These are phyloP conservation scores for Pseudonaja textilis DNA, from an alignment of 2,113 vertebrate genomes.

Conservation along the genomic window DNA sequence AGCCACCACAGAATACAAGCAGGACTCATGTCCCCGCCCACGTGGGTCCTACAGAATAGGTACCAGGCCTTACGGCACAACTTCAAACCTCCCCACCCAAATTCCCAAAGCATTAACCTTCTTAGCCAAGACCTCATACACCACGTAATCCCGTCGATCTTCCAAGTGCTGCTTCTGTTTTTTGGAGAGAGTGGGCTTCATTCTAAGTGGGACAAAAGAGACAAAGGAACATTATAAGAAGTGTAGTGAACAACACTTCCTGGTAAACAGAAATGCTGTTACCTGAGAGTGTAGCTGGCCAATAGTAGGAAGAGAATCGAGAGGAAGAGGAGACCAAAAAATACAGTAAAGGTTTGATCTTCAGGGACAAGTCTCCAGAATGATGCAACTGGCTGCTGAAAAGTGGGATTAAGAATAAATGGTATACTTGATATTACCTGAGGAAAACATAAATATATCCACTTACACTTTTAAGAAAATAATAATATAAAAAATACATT, in stretches of 20 bases:
- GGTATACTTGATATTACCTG: neutral
- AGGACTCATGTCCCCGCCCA: neutral
- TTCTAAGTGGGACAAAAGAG: conserved; percentile 55
- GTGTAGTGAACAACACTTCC: too few relatives aligned
- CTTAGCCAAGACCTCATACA: conserved; percentile 75
- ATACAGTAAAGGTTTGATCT: conserved; percentile 67
- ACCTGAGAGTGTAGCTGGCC: conserved; percentile 74
- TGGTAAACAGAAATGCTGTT: neutral
- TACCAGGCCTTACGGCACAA: neutral
- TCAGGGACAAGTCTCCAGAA: conserved; percentile 64
- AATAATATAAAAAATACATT: neutral
- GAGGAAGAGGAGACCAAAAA: conserved; percentile 66
- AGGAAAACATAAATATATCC: neutral
- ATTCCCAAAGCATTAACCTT: conserved; percentile 65
- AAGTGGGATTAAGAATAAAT: neutral
- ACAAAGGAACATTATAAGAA: neutral
- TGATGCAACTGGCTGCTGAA: conserved; percentile 64
- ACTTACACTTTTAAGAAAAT: neutral
- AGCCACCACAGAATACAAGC: neutral
- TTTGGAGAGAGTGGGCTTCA: conserved; percentile 70
- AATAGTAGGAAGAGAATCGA: conserved; percentile 74
- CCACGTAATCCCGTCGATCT: conserved; percentile 75
- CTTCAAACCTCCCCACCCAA: neutral
- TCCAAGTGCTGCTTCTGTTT: conserved; percentile 77
- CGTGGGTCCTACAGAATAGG: neutral